Conservation (phyloP, 2,797 vertebrate genomes). For the Coranthus polyacanthus region DNA sequence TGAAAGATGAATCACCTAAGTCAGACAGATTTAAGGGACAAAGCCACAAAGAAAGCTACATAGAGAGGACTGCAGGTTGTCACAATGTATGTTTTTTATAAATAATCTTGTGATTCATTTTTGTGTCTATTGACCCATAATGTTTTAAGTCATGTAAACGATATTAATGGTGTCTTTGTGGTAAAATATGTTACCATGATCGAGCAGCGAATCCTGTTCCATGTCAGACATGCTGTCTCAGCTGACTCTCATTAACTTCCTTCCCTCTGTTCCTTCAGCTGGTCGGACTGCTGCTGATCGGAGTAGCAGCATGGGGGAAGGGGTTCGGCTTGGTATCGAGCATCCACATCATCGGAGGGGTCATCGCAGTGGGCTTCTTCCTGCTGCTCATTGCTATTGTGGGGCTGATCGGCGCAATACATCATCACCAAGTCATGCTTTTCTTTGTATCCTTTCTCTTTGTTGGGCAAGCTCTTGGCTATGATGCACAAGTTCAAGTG, state of each 20-base stretch:
- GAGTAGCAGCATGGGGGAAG: slow-evolving; percentile 94
- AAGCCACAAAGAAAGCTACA: too few relatives aligned
- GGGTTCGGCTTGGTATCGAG: slow-evolving; percentile 92
- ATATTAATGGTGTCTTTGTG: not conserved
- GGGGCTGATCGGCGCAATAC: slow-evolving; percentile 91
- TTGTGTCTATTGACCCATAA: too few relatives aligned
- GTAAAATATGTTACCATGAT: not conserved
- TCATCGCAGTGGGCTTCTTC: slow-evolving; percentile 94
- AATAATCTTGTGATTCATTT: too few relatives aligned
- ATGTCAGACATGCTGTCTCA: not conserved
- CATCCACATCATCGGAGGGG: slow-evolving; percentile 95
- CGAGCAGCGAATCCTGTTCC: not conserved
- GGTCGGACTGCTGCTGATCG: slow-evolving; percentile 93
- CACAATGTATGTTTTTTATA: too few relatives aligned
- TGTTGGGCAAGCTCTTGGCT: not conserved
- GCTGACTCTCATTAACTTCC: slow-evolving; percentile 46
- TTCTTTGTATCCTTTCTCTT: slow-evolving; percentile 94
- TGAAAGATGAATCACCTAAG: not conserved
- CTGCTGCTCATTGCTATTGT: slow-evolving; percentile 93
- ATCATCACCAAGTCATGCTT: slow-evolving; percentile 96
- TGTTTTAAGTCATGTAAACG: not conserved
- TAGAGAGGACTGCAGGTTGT: too few relatives aligned
- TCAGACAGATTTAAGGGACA: not conserved
- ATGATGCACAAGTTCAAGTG: not conserved
- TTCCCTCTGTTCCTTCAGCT: slow-evolving; percentile 80